phyloP scores from a whole-genome alignment of 2,888 invertebrate species.

The Apodemia zela region DNA sequence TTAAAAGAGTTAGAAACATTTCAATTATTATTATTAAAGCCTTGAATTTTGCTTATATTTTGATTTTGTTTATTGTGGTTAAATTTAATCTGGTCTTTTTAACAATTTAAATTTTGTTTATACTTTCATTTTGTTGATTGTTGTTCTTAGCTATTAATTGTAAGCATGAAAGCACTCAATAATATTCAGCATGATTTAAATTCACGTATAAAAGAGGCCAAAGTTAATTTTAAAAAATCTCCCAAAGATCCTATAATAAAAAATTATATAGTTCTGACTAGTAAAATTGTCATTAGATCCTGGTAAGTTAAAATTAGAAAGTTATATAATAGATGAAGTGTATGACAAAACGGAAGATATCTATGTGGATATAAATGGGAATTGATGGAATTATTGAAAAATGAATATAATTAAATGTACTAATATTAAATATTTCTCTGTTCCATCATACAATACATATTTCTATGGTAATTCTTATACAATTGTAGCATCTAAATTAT shows the following conservation, averaged over 20 bases:
- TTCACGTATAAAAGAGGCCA: not conserved
- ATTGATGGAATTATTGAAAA: not conserved
- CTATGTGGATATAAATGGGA: not conserved
- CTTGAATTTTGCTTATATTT: no score
- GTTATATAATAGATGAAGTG: not conserved
- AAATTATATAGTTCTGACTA: slow-evolving; percentile 14
- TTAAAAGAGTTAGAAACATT: no score
- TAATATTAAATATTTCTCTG: no score
- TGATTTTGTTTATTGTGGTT: slow-evolving; percentile 10
- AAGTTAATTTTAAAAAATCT: not conserved
- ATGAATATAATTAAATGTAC: not conserved
- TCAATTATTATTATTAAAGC: no score
- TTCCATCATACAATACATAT: no score
- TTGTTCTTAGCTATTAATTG: no score
- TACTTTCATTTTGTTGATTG: no score
- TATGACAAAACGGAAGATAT: not conserved
- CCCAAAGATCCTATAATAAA: not conserved
- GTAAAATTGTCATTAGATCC: not conserved
- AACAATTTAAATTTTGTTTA: no score
- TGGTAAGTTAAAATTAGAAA: not conserved
- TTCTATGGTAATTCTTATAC: no score
- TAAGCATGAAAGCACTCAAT: not conserved
- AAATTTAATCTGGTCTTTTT: no score
- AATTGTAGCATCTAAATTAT: no score
- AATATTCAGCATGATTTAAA: not conserved